phyloP scores from a whole-genome alignment of 2,113 vertebrate genomes.

The Acrocephalus kingi region DNA sequence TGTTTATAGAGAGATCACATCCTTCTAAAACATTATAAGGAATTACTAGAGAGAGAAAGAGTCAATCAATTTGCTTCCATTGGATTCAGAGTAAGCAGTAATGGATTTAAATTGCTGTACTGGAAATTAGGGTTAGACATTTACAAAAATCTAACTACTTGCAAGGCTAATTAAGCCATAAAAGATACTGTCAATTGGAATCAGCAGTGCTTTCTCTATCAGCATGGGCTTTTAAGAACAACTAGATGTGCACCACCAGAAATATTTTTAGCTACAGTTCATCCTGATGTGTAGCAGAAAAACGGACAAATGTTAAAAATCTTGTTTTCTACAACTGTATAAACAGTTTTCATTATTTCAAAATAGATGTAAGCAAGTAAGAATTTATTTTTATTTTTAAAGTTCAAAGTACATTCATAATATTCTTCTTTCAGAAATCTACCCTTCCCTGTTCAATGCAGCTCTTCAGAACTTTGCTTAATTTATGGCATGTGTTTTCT shows the following conservation, averaged over 20 bases:
- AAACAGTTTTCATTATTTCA: not conserved
- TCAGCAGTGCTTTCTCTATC: not conserved
- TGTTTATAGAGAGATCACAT: not conserved
- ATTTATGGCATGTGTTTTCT: not conserved
- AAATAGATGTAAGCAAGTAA: not conserved
- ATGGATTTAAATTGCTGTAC: conserved; percentile 18
- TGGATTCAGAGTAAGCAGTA: not conserved
- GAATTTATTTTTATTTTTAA: not conserved
- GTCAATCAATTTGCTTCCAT: not conserved
- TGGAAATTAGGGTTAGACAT: not conserved
- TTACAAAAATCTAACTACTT: not conserved
- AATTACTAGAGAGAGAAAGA: not conserved
- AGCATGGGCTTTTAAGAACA: not conserved
- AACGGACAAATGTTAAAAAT: not conserved
- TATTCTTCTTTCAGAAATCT: not conserved
- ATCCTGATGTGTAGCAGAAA: not conserved
- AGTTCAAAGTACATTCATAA: not conserved
- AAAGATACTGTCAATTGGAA: not conserved
- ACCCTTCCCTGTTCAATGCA: not conserved
- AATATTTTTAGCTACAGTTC: not conserved
- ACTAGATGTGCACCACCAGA: not conserved
- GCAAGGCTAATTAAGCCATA: not conserved
- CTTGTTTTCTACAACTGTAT: not conserved
- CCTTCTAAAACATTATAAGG: not conserved
- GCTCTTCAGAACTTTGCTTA: not conserved